phyloP scores from a whole-genome alignment of 2,113 vertebrate genomes.

The Xiphophorus maculatus region DNA sequence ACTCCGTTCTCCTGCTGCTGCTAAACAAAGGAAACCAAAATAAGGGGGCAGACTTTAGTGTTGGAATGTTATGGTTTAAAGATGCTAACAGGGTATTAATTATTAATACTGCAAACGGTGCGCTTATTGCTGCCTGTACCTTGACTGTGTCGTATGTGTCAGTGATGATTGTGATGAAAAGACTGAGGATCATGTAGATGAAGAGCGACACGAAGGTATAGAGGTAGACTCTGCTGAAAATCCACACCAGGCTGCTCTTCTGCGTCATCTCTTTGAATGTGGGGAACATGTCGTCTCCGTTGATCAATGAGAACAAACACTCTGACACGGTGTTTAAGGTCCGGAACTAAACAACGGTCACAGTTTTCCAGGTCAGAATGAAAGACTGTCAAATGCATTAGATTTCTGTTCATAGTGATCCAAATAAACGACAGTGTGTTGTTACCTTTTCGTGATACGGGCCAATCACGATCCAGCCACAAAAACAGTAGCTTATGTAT shows the following conservation, averaged over 20 bases:
- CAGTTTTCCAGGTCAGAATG: background rate
- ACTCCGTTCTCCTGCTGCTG: constrained; percentile 86
- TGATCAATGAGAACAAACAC: constrained; percentile 94
- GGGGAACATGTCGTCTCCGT: constrained; percentile 95
- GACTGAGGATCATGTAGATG: constrained; percentile 97
- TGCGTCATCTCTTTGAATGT: constrained; percentile 93
- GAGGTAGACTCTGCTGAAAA: constrained; percentile 93
- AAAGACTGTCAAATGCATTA: background rate
- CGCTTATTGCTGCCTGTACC: constrained; percentile 70
- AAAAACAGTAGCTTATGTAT: constrained; percentile 96
- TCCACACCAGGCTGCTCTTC: constrained; percentile 92
- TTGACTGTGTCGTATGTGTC: constrained; percentile 96
- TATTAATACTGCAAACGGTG: background rate
- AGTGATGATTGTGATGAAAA: constrained; percentile 97
- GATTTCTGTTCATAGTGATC: background rate
- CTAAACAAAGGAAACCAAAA: constrained; percentile 62
- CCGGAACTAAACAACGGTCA: constrained; percentile 82
- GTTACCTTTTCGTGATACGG: constrained; percentile 93
- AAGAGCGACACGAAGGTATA: constrained; percentile 95
- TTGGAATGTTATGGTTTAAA: background rate
- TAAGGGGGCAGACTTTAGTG: background rate
- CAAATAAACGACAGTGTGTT: background rate
- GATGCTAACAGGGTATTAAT: background rate
- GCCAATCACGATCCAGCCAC: constrained; percentile 95
- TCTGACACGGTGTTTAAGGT: constrained; percentile 91